Conservation (phyloP, 2,797 vertebrate species). For the Helarctos malayanus region DNA sequence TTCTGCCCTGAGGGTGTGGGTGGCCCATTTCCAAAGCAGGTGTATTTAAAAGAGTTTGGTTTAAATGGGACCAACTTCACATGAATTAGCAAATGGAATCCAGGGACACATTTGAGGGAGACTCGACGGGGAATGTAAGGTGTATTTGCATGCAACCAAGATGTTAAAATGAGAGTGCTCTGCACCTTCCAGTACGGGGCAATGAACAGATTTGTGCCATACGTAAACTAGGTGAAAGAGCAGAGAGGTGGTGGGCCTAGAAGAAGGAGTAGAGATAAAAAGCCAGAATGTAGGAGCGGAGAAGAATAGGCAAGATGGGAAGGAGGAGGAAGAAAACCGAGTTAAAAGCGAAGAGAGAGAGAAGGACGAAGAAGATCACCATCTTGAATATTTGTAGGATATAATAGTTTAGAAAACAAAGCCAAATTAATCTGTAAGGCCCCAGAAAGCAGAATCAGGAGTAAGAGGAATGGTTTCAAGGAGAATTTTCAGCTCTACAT, state of each 20-base stretch:
- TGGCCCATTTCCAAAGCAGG: slow-evolving; percentile 77
- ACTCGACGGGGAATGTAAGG: background rate
- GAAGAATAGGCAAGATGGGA: background rate
- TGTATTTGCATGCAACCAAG: background rate
- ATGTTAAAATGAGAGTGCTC: background rate
- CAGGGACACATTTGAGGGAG: background rate
- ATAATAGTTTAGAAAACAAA: background rate
- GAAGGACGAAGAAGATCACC: background rate
- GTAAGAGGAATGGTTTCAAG: background rate
- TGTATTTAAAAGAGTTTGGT: slow-evolving; percentile 57
- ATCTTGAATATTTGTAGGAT: background rate
- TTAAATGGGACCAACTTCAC: background rate
- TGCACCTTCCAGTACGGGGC: background rate
- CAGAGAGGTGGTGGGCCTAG: background rate
- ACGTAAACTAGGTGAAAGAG: background rate
- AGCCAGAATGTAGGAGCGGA: background rate
- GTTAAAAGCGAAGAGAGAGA: background rate
- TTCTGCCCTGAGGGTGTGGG: slow-evolving; percentile 68
- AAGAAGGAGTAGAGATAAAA: background rate
- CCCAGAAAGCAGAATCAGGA: background rate
- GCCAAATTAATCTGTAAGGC: background rate
- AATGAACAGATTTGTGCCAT: background rate
- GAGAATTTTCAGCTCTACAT: background rate
- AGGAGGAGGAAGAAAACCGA: background rate
- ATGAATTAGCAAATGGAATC: slow-evolving; percentile 53